Percentiles rank a stretch among this genome's conserved stretches.
These are phyloP conservation scores for Thalassarche chlororhynchos DNA, from an alignment of 2,113 vertebrate genomes.

Conservation along the genomic window DNA sequence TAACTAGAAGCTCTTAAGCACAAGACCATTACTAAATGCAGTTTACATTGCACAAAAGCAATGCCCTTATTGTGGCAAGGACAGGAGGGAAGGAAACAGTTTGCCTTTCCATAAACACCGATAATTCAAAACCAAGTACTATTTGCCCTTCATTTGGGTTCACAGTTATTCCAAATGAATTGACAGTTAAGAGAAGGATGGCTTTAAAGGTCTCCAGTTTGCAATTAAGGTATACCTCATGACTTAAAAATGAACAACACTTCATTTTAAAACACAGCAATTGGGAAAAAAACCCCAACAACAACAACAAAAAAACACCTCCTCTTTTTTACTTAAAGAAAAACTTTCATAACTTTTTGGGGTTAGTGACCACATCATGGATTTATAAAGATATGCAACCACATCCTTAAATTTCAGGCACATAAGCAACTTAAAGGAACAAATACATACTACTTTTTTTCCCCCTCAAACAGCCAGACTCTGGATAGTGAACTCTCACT, in stretches of 20 bases:
- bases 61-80: constrained; percentile 36
- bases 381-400: background rate
- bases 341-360: background rate
- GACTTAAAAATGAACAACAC: background rate
- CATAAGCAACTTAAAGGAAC: background rate
- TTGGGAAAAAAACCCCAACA: background rate
- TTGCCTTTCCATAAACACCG: background rate
- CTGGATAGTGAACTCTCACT: background rate
- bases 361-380: background rate
- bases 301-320: too few species aligned
- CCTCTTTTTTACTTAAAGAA: background rate
- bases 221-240: background rate
- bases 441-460: background rate
- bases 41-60: constrained; percentile 42
- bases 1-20: constrained; percentile 57
- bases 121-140: constrained; percentile 31
- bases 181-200: background rate
- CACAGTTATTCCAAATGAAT: background rate
- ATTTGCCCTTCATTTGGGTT: background rate
- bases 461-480: background rate
- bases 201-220: background rate
- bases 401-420: background rate
- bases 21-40: constrained; percentile 53
- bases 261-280: background rate
- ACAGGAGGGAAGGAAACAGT: constrained; percentile 2